phyloP scores from a whole-genome alignment of 2,888 invertebrate genomes.

The Odontocerum albicorne region DNA sequence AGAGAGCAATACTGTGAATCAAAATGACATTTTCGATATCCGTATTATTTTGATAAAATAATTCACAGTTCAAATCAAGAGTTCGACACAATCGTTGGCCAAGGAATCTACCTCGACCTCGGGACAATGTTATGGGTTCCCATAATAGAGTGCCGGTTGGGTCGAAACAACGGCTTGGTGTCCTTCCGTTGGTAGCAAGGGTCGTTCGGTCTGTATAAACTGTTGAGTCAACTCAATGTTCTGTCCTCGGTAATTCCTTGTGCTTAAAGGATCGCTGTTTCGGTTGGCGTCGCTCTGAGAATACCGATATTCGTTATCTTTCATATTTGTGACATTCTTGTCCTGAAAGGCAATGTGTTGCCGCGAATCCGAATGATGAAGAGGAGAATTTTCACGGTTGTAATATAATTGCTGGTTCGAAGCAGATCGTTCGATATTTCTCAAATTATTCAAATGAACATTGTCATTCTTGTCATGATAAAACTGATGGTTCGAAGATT shows the following conservation, averaged over 20 bases:
- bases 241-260: conserved; percentile 23
- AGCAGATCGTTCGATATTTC: conserved; percentile 25
- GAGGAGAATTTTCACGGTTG: conserved; percentile 25
- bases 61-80: conserved; percentile 23
- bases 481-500: conserved; percentile 22
- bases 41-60: too few relatives aligned
- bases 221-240: conserved; percentile 28
- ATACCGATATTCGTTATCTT: conserved; percentile 24
- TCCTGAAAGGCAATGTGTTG: conserved; percentile 29
- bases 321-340: conserved; percentile 21
- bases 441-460: conserved; percentile 24
- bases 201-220: conserved; percentile 30
- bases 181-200: conserved; percentile 26
- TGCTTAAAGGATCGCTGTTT: conserved; percentile 30
- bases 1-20: too few relatives aligned
- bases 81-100: conserved; percentile 25
- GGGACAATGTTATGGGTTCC: conserved; percentile 31
- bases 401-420: conserved; percentile 32
- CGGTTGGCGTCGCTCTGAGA: conserved; percentile 19
- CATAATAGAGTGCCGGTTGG: conserved; percentile 31
- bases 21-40: too few relatives aligned
- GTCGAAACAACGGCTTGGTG: conserved; percentile 33
- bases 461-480: conserved; percentile 31
- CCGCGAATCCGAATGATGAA: conserved; percentile 22
- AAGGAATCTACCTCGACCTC: conserved; percentile 23